A percentile compares a stretch with the other conserved stretches of the same genome.
Evolutionary conservation across 2,888 invertebrate genomes (phyloP).

Genomic region (Nomada ferruginata): DNA sequence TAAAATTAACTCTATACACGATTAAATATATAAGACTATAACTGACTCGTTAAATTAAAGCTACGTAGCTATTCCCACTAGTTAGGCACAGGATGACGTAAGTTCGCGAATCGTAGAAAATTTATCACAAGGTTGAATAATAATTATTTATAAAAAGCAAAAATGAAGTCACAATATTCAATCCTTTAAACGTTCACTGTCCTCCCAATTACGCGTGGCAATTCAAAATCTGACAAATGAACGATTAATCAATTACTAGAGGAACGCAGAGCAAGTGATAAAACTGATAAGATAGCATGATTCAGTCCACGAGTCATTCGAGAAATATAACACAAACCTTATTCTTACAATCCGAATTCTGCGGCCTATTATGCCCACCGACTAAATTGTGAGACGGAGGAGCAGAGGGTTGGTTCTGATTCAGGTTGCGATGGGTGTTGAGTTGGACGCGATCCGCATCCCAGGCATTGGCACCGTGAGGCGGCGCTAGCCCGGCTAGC

Average conservation of each 20-base stretch:
- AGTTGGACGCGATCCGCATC: conserved; percentile 85
- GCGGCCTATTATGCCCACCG: conserved; percentile 75
- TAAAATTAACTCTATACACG: too few species aligned
- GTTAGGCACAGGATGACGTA: too few species aligned
- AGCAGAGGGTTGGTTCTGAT: conserved; percentile 76
- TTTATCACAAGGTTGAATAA: too few species aligned
- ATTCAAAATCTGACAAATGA: neutral
- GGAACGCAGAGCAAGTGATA: neutral
- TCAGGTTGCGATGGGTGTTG: conserved; percentile 80
- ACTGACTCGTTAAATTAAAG: neutral
- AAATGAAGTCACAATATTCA: neutral
- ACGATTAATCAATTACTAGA: neutral
- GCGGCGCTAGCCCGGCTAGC: conserved; percentile 83
- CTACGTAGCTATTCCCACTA: too few species aligned
- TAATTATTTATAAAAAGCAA: neutral
- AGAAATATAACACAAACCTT: conserved; percentile 71
- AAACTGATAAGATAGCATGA: conserved; percentile 25
- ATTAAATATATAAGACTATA: neutral
- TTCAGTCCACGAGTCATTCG: neutral
- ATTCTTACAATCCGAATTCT: conserved; percentile 77
- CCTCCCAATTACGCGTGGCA: neutral
- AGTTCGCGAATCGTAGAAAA: too few species aligned
- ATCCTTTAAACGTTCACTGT: neutral
- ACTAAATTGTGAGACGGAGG: conserved; percentile 82
- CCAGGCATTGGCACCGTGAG: conserved; percentile 84